These are phyloP conservation scores for Panagrolaimus sp. DNA, from an alignment of 1,140 invertebrate species.

Conservation along the genomic window DNA sequence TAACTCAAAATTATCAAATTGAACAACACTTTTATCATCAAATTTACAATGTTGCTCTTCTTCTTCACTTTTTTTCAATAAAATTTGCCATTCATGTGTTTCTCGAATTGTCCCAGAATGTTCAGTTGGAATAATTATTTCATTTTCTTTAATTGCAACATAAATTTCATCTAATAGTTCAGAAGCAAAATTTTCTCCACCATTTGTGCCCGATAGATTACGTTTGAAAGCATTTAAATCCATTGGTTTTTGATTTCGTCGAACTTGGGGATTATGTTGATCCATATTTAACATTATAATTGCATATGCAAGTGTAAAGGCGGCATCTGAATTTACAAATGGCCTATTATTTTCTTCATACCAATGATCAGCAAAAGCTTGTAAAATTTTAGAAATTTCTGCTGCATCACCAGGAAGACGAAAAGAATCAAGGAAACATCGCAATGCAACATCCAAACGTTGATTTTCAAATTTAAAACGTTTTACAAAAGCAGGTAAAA, in stretches of 20 bases:
- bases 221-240: constrained; percentile 72
- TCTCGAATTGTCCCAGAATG: constrained; percentile 86
- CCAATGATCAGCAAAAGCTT: constrained; percentile 64
- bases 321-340: constrained; percentile 88
- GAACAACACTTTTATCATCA: constrained; percentile 26
- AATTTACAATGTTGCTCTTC: constrained; percentile 35
- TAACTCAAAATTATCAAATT: neutral
- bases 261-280: constrained; percentile 79
- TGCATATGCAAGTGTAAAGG: constrained; percentile 92
- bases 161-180: constrained; percentile 89
- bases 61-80: constrained; percentile 72
- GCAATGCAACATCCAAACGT: constrained; percentile 84
- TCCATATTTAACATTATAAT: constrained; percentile 99
- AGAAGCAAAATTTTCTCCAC: constrained; percentile 84
- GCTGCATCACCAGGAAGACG: constrained; percentile 93
- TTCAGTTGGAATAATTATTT: constrained; percentile 98
- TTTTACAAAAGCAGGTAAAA: constrained; percentile 69
- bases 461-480: constrained; percentile 83
- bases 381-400: constrained; percentile 84
- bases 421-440: constrained; percentile 90
- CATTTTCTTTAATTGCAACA: constrained; percentile 87
- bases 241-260: constrained; percentile 54
- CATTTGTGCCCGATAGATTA: constrained; percentile 88
- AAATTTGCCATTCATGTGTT: constrained; percentile 92
- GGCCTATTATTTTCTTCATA: constrained; percentile 72